These are phyloP conservation scores for Rhabdornis inornatus DNA, from an alignment of 2,113 vertebrate species.

Conservation along the genomic window DNA sequence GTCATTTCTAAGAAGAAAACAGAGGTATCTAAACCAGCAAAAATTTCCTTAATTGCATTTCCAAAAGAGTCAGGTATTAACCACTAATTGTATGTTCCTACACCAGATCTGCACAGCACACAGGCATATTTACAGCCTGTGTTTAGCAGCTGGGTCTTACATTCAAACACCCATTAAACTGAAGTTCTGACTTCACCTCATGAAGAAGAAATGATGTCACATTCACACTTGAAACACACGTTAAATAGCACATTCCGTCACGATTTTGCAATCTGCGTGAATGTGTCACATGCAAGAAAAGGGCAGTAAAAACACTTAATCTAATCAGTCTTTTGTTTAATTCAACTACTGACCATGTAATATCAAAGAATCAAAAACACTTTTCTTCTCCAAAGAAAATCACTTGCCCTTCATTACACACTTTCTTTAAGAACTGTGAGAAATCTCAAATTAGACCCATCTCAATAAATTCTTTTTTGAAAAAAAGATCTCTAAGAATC, in stretches of 20 bases:
- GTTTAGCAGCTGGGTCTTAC: background rate
- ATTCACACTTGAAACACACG: background rate
- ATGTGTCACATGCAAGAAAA: background rate
- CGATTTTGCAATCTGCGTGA: rapidly evolving
- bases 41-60: background rate
- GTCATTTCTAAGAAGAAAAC: background rate
- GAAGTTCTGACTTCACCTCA: background rate
- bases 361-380: background rate
- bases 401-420: background rate
- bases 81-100: background rate
- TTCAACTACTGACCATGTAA: background rate
- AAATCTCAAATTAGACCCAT: background rate
- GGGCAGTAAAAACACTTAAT: background rate
- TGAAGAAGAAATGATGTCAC: background rate
- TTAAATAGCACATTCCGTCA: background rate
- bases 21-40: background rate
- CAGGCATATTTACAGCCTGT: background rate
- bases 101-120: background rate
- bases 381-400: background rate
- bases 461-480: background rate
- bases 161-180: background rate
- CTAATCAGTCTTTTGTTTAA: background rate
- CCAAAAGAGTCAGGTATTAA: background rate
- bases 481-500: background rate
- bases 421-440: background rate